Base-by-base conservation (phyloP, 2,797 vertebrate genomes). In the Cercopithecus mitis region DNA sequence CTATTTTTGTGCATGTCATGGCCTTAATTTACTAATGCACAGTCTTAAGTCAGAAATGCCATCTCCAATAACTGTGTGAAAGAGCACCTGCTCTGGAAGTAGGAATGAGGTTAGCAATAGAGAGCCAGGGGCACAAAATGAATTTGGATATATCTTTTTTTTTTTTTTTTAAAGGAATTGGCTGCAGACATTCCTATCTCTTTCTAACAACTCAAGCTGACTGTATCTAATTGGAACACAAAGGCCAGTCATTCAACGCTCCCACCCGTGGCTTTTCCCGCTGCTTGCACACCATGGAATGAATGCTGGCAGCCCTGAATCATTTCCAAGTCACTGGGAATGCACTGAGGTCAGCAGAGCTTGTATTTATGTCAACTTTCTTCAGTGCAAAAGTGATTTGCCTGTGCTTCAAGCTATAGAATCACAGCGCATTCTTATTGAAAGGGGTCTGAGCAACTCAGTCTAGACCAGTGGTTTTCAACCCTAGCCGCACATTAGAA, bases 321-420 rank as follows among this genome's bases (percentile, higher is more conserved):
- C 93, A 61, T 86, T 96, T 93, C 88, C 93, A 97, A 86, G 82
- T 96, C 90, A 41, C 93, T 92, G 79, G 82, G 27, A 88, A 95
- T 76, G 52, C 75, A 64, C 15, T 55, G 75, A 91, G 77, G 81
- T 95, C 96, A 77, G 70, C 81, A 88, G 90, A 88, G 58, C 77
- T 85, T 70, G n/a, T 90, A 83, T 92, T 93, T 83, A 52, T 30
- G 67, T 76, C 95, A 88, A 0, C 82, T 82, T 83, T 91, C 79
- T 92, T 92, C 85, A 73, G 39, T 67, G 57, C 83, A 79, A 92
- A 90, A 90, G 43, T 90, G 76, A 93, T 70, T 67, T 81, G 70
- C 80, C 50, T 91, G 14, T 52, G 88, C 88, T 95, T 88, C 58
- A 87, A 84, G 41, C 70, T 64, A 67, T 52, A 91, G 84, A 93